Conservation (phyloP, 2,888 invertebrate species). For the Globia sparganii region DNA sequence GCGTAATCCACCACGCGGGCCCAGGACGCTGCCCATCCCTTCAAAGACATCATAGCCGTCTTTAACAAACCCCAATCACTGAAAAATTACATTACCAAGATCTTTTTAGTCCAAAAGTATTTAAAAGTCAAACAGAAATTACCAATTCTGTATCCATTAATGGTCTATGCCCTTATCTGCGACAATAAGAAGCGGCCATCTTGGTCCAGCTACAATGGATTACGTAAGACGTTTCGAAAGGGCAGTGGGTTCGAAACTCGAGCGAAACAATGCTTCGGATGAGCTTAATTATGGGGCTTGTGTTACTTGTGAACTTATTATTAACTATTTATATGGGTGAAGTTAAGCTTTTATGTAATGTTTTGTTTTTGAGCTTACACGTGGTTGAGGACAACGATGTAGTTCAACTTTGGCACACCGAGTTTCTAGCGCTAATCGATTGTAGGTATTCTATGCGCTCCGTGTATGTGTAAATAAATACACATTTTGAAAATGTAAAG, state of each 20-base stretch:
- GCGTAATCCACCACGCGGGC: too few relatives aligned
- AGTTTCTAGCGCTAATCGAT: too few relatives aligned
- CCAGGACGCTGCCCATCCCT: not conserved
- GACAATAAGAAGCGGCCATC: constrained; percentile 21
- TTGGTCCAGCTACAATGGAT: constrained; percentile 43
- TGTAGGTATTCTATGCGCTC: too few relatives aligned
- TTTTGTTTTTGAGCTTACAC: not conserved
- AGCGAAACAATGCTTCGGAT: constrained; percentile 51
- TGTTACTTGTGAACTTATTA: constrained; percentile 40
- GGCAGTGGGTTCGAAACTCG: constrained; percentile 45
- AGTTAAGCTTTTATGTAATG: constrained; percentile 14
- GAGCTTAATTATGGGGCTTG: constrained; percentile 48
- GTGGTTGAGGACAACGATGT: not conserved
- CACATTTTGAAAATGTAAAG: too few relatives aligned
- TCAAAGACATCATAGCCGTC: not conserved
- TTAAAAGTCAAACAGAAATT: constrained; percentile 27
- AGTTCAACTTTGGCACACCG: too few relatives aligned
- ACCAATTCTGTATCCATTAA: constrained; percentile 45
- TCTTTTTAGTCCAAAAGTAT: constrained; percentile 6
- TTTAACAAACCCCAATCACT: not conserved
- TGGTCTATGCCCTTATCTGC: constrained; percentile 44
- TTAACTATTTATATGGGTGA: constrained; percentile 12
- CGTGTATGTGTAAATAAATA: too few relatives aligned
- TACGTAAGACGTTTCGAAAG: constrained; percentile 49
- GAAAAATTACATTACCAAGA: not conserved